A percentile compares a stretch with the other conserved stretches of the same genome.
phyloP scores from a whole-genome alignment of 2,113 vertebrate species.

The Thermophis baileyi region DNA sequence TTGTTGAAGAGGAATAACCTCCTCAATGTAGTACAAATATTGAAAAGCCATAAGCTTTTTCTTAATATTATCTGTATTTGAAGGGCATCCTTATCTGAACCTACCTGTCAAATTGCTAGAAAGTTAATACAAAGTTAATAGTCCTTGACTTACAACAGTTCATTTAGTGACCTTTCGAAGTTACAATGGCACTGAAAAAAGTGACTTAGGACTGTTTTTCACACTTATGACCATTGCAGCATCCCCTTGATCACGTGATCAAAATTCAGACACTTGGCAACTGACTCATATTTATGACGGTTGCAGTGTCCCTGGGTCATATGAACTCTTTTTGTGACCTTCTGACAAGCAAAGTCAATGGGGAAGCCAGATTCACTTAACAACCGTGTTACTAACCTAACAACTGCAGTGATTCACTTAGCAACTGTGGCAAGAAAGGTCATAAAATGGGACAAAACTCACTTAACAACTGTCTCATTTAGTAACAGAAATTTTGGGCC shows the following conservation, averaged over 20 bases:
- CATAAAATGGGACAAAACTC: neutral
- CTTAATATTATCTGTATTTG: slow-evolving; percentile 24
- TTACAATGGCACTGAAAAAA: neutral
- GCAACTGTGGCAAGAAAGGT: neutral
- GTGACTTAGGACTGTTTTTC: neutral
- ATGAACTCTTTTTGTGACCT: neutral
- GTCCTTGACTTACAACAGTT: neutral
- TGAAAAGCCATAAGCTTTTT: neutral
- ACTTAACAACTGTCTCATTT: neutral
- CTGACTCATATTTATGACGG: neutral
- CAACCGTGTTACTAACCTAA: neutral
- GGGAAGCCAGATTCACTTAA: neutral
- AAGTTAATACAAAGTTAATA: neutral
- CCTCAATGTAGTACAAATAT: slow-evolving; percentile 43
- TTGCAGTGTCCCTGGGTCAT: neutral
- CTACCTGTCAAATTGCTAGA: neutral
- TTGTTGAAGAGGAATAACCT: slow-evolving; percentile 44
- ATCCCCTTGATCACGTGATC: neutral
- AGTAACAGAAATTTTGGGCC: neutral
- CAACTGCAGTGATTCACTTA: neutral
- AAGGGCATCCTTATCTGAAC: slow-evolving; percentile 17
- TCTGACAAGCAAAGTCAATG: neutral
- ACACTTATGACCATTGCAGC: neutral
- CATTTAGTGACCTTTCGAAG: neutral
- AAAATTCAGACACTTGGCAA: neutral